Conservation (phyloP, 2,888 invertebrate genomes). For the Metacarcinus magister region DNA sequence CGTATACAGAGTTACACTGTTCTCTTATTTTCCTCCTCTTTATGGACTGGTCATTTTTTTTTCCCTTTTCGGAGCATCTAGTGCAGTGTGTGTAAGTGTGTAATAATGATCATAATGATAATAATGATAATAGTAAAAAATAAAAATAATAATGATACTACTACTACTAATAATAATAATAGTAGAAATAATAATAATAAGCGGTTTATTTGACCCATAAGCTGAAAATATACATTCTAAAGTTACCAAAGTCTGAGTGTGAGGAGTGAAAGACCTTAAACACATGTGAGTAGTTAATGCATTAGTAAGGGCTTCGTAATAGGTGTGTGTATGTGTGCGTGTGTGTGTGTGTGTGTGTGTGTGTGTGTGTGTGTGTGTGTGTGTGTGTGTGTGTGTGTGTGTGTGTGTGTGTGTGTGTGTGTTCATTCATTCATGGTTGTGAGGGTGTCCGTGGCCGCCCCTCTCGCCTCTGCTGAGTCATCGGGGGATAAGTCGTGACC, state of each 20-base stretch:
- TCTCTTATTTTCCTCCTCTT: background rate
- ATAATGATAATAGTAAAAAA: no score
- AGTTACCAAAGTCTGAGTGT: no score
- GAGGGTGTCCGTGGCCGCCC: background rate
- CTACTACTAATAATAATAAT: no score
- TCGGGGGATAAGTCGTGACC: background rate
- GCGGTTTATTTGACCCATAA: no score
- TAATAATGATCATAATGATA: background rate
- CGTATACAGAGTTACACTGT: background rate
- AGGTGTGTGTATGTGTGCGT: background rate
- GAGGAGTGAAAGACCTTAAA: no score
- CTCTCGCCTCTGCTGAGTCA: background rate
- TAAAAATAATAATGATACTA: no score
- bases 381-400: conserved; percentile 11
- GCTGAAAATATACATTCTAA: no score
- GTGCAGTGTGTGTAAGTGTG: background rate
- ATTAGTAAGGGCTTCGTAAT: no score
- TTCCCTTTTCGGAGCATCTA: background rate
- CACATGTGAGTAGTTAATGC: no score
- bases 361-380: conserved; percentile 41
- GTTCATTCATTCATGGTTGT: background rate
- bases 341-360: conserved; percentile 34
- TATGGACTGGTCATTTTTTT: background rate
- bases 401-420: background rate
- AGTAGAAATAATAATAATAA: no score